Evolutionary conservation across 92 coral and sea anemone species (phyloP).

Genomic region (Actinostola sp.): DNA sequence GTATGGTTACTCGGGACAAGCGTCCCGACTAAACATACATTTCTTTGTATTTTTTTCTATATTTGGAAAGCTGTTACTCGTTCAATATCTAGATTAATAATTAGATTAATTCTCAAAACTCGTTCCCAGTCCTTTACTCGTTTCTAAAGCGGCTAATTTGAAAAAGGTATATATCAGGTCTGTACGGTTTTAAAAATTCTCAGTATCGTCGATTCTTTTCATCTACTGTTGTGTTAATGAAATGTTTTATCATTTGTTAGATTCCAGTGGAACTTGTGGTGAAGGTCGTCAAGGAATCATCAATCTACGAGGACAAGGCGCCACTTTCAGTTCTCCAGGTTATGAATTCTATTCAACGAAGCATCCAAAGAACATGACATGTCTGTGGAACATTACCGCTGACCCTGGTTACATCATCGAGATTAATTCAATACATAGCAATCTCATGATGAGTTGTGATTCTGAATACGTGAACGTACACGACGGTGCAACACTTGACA

Average conservation of each 20-base stretch:
- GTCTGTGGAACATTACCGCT: conserved; percentile 28
- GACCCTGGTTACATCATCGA: conserved; percentile 17
- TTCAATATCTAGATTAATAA: too few species aligned
- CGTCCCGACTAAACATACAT: too few species aligned
- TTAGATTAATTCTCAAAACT: too few species aligned
- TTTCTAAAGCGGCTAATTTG: too few species aligned
- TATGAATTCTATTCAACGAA: not conserved
- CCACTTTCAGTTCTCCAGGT: conserved; percentile 18
- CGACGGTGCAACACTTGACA: conserved; percentile 8
- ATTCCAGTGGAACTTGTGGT: conserved; percentile 14
- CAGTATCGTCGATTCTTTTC: too few species aligned
- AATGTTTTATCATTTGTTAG: not conserved
- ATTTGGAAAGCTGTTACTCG: too few species aligned
- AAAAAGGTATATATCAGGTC: too few species aligned
- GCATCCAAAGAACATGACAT: conserved; percentile 39
- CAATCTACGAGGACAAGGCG: conserved; percentile 19
- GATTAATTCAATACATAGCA: not conserved
- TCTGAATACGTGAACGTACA: conserved; percentile 11
- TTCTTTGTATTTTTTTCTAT: too few species aligned
- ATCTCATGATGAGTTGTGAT: not conserved
- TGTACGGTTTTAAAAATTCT: too few species aligned
- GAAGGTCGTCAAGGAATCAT: conserved; percentile 20
- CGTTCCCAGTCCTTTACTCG: too few species aligned
- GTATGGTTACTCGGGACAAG: too few species aligned
- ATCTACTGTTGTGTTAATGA: not conserved